phyloP scores from a whole-genome alignment of 1,140 invertebrate genomes.

The Nasonia vitripennis region DNA sequence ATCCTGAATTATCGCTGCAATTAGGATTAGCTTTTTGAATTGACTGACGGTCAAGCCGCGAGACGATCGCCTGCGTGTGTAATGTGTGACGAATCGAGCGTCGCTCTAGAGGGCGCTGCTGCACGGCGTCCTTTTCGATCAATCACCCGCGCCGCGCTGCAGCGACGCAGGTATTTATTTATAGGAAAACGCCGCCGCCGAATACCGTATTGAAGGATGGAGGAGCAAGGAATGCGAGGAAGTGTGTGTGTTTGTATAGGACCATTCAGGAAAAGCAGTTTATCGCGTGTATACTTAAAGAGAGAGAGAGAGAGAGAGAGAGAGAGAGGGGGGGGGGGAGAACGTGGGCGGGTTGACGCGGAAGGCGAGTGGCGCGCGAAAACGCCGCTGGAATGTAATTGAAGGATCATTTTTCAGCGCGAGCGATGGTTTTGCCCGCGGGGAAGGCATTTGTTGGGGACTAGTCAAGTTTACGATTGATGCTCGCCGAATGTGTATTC shows the following conservation, averaged over 20 bases:
- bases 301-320: background rate
- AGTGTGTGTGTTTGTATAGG: background rate
- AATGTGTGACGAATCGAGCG: background rate
- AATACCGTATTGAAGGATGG: slow-evolving; percentile 20
- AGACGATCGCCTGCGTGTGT: background rate
- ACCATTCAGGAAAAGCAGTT: background rate
- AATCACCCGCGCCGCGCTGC: slow-evolving; percentile 57
- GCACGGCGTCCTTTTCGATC: slow-evolving; percentile 54
- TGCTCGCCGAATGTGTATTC: slow-evolving; percentile 20
- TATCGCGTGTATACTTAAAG: slow-evolving; percentile 24
- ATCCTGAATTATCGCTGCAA: background rate
- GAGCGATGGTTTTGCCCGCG: background rate
- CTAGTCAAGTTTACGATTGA: slow-evolving; percentile 40
- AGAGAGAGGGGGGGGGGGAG: too few relatives aligned
- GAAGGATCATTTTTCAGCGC: slow-evolving; percentile 52
- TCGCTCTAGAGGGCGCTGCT: background rate
- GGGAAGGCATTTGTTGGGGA: slow-evolving; percentile 3
- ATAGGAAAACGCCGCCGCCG: slow-evolving; percentile 52
- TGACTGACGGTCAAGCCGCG: background rate
- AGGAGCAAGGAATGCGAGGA: background rate
- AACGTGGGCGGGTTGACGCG: background rate
- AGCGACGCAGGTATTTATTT: slow-evolving; percentile 65
- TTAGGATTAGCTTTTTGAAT: background rate
- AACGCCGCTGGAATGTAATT: slow-evolving; percentile 54
- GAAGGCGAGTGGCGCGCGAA: slow-evolving; percentile 29